phyloP scores from a whole-genome alignment of 2,888 invertebrate species.

The Gandaritis pyraliata region DNA sequence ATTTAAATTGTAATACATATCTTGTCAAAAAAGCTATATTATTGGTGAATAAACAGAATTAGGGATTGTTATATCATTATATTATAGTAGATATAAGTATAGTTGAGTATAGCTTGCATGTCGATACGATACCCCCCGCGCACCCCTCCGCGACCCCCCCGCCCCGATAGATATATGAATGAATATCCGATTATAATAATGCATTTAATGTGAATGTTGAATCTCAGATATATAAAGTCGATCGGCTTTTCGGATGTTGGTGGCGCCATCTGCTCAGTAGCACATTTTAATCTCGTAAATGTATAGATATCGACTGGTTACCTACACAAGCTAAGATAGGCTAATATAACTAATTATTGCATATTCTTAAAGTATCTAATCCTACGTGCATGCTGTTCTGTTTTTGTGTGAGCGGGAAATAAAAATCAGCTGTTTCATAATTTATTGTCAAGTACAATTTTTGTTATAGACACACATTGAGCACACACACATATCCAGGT shows the following conservation, averaged over 20 bases:
- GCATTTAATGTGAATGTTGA: slow-evolving; percentile 3
- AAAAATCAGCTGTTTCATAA: too few relatives aligned
- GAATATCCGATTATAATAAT: slow-evolving; percentile 11
- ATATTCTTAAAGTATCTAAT: too few relatives aligned
- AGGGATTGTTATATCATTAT: background rate
- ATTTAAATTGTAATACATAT: background rate
- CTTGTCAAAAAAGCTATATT: background rate
- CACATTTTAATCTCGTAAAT: background rate
- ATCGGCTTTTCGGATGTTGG: background rate
- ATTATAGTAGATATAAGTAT: slow-evolving; percentile 1
- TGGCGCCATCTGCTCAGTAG: background rate
- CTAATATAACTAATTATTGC: too few relatives aligned
- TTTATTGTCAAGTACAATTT: too few relatives aligned
- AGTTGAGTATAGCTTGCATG: slow-evolving; percentile 17
- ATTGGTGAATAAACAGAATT: background rate
- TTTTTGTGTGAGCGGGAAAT: too few relatives aligned
- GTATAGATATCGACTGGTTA: too few relatives aligned
- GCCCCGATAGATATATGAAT: slow-evolving; percentile 5
- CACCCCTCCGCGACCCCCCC: too few relatives aligned
- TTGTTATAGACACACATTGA: too few relatives aligned
- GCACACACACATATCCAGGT: too few relatives aligned
- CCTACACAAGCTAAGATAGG: too few relatives aligned
- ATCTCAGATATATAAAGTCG: slow-evolving; percentile 15
- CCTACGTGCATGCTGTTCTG: too few relatives aligned
- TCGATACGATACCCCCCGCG: slow-evolving; percentile 10